Evolutionary conservation across 1,140 invertebrate species (phyloP).

Genomic region (Brachionus manjavacas): DNA sequence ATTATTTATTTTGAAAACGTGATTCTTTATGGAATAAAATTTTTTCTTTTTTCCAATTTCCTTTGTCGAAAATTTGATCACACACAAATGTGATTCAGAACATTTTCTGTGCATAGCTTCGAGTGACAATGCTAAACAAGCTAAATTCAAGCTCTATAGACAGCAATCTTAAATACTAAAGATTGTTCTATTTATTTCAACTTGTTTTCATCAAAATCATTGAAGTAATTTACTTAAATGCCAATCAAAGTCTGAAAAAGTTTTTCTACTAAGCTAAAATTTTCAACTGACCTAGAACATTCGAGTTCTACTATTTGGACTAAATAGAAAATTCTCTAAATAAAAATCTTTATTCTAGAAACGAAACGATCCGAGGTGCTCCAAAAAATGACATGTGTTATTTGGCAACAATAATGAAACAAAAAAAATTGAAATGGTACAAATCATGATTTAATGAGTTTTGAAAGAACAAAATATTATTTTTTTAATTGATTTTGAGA

Average conservation of each 20-base stretch:
- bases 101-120: no score
- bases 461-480: not conserved
- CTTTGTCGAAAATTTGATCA: not conserved
- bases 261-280: not conserved
- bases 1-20: not conserved
- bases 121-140: not conserved
- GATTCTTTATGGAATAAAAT: not conserved
- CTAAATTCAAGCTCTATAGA: not conserved
- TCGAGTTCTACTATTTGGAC: not conserved
- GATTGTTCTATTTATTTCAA: not conserved
- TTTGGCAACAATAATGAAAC: not conserved
- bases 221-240: not conserved
- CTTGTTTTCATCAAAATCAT: not conserved
- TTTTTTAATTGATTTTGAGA: not conserved
- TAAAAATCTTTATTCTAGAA: not conserved
- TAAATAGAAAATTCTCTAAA: not conserved
- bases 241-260: constrained; percentile 24
- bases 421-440: not conserved
- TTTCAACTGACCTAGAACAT: constrained; percentile 18
- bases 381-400: constrained; percentile 20
- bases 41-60: not conserved
- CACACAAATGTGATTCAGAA: not conserved
- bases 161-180: not conserved
- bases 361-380: not conserved
- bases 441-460: not conserved